Conservation (phyloP, 2,888 invertebrate genomes). For the Drosophila mulleri region DNA sequence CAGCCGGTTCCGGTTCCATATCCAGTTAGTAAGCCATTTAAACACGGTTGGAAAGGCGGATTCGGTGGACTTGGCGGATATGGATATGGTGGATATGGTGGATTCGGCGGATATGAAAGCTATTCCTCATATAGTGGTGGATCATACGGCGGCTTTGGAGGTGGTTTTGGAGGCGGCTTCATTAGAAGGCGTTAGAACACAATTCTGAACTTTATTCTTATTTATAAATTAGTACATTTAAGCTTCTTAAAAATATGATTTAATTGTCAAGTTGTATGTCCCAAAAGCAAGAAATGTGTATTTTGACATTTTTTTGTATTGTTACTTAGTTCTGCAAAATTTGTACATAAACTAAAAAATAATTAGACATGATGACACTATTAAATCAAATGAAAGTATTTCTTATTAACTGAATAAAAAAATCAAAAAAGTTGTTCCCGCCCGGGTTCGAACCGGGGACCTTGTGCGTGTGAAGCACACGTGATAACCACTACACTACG, state of each 20-base stretch:
- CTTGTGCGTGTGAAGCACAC: conserved; percentile 84
- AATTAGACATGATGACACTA: no score
- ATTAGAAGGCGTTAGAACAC: conserved; percentile 15
- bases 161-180: conserved; percentile 33
- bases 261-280: background rate
- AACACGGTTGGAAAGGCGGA: conserved; percentile 69
- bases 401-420: background rate
- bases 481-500: conserved; percentile 85
- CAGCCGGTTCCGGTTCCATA: conserved; percentile 54
- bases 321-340: background rate
- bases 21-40: conserved; percentile 53
- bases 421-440: conserved; percentile 72
- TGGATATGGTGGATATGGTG: conserved; percentile 32
- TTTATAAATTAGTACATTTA: background rate
- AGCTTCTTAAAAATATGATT: background rate
- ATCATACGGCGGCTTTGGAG: conserved; percentile 42
- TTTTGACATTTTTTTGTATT: background rate
- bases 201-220: background rate
- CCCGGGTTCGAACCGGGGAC: conserved; percentile 85
- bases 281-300: background rate
- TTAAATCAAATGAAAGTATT: no score
- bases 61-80: conserved; percentile 48
- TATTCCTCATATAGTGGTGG: conserved; percentile 51
- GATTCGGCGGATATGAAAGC: conserved; percentile 47
- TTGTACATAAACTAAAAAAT: background rate